Conservation (phyloP, 2,113 vertebrate genomes). For the Vombatus ursinus region DNA sequence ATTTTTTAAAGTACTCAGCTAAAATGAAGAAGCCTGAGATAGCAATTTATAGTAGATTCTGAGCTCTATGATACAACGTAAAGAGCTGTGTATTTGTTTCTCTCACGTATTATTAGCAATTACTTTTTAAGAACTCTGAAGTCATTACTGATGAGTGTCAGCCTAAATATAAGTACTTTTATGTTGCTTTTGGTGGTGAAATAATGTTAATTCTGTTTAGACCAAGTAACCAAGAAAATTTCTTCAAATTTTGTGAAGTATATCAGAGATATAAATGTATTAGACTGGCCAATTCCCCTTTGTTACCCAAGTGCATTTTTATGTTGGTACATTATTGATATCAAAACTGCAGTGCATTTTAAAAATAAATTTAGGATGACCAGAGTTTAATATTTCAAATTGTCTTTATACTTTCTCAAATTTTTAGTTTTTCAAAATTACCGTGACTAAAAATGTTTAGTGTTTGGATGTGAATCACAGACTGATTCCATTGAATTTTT, state of each 20-base stretch:
- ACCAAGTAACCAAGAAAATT: background rate
- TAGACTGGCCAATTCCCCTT: constrained; percentile 8
- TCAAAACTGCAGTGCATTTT: constrained; percentile 1
- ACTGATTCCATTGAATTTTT: constrained; percentile 45
- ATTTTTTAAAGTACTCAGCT: background rate
- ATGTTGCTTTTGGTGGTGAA: background rate
- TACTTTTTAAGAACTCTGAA: constrained; percentile 48
- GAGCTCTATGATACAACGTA: background rate
- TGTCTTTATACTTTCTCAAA: constrained; percentile 27
- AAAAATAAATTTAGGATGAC: constrained; percentile 19
- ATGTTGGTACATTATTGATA: constrained; percentile 8
- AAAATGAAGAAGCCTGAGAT: background rate
- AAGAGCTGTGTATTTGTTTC: background rate
- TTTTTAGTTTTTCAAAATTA: constrained; percentile 20
- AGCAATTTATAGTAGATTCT: constrained; percentile 21
- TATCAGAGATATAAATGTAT: background rate
- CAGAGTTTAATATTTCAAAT: constrained; percentile 33
- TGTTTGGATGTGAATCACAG: background rate
- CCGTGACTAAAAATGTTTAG: constrained; percentile 7
- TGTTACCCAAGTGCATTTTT: constrained; percentile 38
- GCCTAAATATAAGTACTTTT: constrained; percentile 29
- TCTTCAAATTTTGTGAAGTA: background rate
- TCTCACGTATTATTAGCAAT: background rate
- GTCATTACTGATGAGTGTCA: constrained; percentile 31
- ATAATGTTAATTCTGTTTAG: constrained; percentile 41